Base-by-base conservation (phyloP, 1,140 invertebrate genomes). In the Brachionus koreanus region DNA sequence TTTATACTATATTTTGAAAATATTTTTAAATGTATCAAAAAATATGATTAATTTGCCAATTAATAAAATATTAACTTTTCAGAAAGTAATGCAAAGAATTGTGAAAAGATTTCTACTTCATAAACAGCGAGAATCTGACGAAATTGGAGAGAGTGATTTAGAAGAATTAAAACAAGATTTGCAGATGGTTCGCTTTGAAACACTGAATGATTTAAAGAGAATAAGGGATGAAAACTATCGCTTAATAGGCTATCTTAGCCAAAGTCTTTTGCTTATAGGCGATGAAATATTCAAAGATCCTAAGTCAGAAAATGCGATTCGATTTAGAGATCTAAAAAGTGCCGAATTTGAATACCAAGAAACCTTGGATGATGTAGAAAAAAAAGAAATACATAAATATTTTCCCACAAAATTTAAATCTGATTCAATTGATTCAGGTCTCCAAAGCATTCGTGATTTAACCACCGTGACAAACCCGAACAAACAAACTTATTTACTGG, bases 11-110 rank as follows among this genome's bases (percentile, higher is more conserved):
- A n/a, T n/a, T n/a, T n/a, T n/a, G n/a, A n/a, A n/a, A n/a, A n/a
- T n/a, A n/a, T n/a, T n/a, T n/a, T n/a, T n/a, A n/a, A n/a, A n/a
- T n/a, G n/a, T n/a, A n/a, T n/a, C n/a, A n/a, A n/a, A n/a, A n/a
- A n/a, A n/a, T n/a, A n/a, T n/a, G n/a, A n/a, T n/a, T n/a, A n/a
- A n/a, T n/a, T n/a, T n/a, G n/a, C n/a, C n/a, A n/a, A n/a, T n/a
- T n/a, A n/a, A n/a, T n/a, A n/a, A n/a, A n/a, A n/a, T n/a, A n/a
- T 35, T 65, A 29, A n/a, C 33, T 75, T 75, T 52, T 57, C 9
- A 82, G 79, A 82, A 82, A 82, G 82, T 82, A 19, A 82, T 82
- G 82, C 33, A 82, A 42, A 61, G 82, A 49, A 69, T 82, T 29
- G 57, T 82, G 1, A 82, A 82, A 42, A 25, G 82, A n/a, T 82